Conservation (phyloP, 53 echinoderm and acorn worm genomes). For the Holothuria leucospilota region DNA sequence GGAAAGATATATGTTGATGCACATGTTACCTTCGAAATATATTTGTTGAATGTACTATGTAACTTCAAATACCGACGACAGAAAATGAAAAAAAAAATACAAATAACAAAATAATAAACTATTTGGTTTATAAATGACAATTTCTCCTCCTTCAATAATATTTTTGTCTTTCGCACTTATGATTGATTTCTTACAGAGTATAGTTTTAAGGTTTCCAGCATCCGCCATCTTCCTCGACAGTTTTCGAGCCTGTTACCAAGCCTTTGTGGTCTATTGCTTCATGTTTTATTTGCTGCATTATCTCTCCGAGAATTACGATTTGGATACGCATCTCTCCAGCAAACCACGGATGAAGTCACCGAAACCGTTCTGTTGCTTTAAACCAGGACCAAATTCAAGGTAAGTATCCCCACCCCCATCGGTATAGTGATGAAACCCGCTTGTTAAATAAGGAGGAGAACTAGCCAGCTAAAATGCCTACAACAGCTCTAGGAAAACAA, state of each 20-base stretch:
- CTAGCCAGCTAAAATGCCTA: too few species aligned
- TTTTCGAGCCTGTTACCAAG: slow-evolving; percentile 70
- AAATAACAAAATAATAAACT: background rate
- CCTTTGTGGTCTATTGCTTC: slow-evolving; percentile 77
- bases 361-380: slow-evolving; percentile 76
- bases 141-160: background rate
- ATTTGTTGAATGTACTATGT: too few species aligned
- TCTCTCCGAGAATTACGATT: slow-evolving; percentile 62
- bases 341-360: slow-evolving; percentile 80
- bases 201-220: slow-evolving; percentile 69
- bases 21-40: too few species aligned
- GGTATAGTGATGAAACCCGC: too few species aligned
- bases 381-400: slow-evolving; percentile 71
- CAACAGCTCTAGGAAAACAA: too few species aligned
- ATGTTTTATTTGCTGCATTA: slow-evolving; percentile 72
- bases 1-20: too few species aligned
- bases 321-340: slow-evolving; percentile 47
- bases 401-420: background rate
- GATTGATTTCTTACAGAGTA: slow-evolving; percentile 58
- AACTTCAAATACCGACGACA: background rate
- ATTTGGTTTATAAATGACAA: background rate
- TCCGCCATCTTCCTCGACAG: slow-evolving; percentile 68
- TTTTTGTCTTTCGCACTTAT: background rate
- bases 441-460: too few species aligned
- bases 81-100: background rate